A percentile compares a stretch with the other conserved stretches of the same genome.
Conservation (phyloP, 2,113 vertebrate species). For the Amazona vittata region DNA sequence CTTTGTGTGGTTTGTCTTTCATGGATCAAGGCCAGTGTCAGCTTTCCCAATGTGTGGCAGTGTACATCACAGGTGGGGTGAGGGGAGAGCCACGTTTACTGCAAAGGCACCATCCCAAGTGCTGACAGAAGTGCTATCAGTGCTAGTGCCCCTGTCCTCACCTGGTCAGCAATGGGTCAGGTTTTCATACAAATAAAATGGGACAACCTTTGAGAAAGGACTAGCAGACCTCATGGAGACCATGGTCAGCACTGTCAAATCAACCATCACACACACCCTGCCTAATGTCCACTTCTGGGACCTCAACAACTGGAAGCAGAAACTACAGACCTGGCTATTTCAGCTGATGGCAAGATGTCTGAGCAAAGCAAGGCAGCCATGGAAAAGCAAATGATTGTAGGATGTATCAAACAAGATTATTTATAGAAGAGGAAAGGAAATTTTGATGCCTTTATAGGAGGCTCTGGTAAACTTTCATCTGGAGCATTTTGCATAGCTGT, state of each 20-base stretch:
- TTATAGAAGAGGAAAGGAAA: slow-evolving; percentile 49
- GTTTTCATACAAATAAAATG: background rate
- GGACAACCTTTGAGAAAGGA: background rate
- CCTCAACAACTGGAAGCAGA: background rate
- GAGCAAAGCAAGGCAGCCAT: background rate
- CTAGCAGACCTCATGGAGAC: background rate
- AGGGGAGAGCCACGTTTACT: background rate
- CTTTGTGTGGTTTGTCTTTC: background rate
- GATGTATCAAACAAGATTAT: slow-evolving; percentile 22
- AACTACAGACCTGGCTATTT: background rate
- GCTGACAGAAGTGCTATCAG: background rate
- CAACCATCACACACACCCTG: fast-evolving
- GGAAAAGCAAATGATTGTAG: background rate
- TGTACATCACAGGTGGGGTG: background rate
- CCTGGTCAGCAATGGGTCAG: background rate
- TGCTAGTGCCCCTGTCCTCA: background rate
- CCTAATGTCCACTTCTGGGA: background rate
- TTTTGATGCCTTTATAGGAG: slow-evolving; percentile 1
- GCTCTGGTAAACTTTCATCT: slow-evolving; percentile 20
- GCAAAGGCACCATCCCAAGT: background rate
- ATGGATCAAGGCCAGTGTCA: background rate
- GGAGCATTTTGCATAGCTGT: background rate
- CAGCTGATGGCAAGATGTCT: background rate
- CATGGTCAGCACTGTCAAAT: background rate
- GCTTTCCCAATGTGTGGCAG: background rate